These are phyloP conservation scores for Astreopora myriophthalma DNA, from an alignment of 64 coral and sea anemone genomes.

Conservation along the genomic window DNA sequence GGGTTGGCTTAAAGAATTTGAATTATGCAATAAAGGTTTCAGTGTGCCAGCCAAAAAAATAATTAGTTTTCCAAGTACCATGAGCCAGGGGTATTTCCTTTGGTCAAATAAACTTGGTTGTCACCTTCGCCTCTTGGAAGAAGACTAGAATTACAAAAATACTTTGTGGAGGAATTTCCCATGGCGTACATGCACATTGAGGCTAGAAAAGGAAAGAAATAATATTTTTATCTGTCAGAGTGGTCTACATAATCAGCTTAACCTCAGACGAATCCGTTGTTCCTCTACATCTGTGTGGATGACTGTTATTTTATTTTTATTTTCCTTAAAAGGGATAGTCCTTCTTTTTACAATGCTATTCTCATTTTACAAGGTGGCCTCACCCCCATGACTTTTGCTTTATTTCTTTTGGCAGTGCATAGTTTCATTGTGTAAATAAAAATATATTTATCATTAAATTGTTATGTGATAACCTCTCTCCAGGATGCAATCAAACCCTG, in stretches of 20 bases:
- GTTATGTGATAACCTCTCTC: neutral
- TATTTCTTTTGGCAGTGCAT: neutral
- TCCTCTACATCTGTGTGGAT: neutral
- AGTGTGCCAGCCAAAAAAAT: slow-evolving; percentile 6
- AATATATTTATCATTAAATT: neutral
- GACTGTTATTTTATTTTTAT: slow-evolving; percentile 4
- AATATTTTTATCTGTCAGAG: neutral
- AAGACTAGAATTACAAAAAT: neutral
- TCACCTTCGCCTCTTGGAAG: neutral
- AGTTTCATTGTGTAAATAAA: slow-evolving; percentile 1
- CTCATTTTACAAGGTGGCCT: no score
- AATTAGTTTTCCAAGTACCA: slow-evolving; percentile 28
- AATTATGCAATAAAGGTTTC: neutral
- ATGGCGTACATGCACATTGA: neutral
- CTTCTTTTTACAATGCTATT: neutral
- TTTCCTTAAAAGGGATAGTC: neutral
- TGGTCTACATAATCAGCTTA: neutral
- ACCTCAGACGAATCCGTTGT: neutral
- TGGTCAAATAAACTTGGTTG: neutral
- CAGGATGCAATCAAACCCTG: neutral
- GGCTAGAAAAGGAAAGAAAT: neutral
- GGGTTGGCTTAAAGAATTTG: slow-evolving; percentile 1
- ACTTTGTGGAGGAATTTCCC: neutral
- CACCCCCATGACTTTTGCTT: neutral
- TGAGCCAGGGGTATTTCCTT: neutral